These are phyloP conservation scores for Crematogaster levior DNA, from an alignment of 2,888 invertebrate genomes.

Conservation along the genomic window DNA sequence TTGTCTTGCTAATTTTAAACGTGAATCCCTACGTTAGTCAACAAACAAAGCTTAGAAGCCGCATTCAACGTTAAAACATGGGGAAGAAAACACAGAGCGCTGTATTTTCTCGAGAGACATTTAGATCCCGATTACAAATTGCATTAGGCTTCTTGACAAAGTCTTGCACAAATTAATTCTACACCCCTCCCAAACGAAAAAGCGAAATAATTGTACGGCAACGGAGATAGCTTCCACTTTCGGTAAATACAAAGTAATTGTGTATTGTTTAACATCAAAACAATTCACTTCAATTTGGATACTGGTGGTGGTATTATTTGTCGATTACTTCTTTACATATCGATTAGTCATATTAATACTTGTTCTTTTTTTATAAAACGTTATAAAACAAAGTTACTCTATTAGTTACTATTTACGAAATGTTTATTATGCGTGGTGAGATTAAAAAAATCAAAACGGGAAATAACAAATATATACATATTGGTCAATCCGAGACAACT, in stretches of 20 bases:
- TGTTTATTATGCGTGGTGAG: constrained; percentile 39
- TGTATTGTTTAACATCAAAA: constrained; percentile 15
- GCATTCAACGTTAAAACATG: constrained; percentile 30
- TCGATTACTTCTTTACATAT: constrained; percentile 4
- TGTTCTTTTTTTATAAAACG: background rate
- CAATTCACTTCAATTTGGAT: background rate
- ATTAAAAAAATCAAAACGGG: constrained; percentile 35
- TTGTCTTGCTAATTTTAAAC: background rate
- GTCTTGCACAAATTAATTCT: constrained; percentile 13
- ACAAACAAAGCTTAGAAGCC: background rate
- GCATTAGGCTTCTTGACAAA: background rate
- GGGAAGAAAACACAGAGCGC: background rate
- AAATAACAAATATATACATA: constrained; percentile 17
- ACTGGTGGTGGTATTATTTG: background rate
- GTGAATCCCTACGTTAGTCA: background rate
- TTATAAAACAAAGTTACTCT: constrained; percentile 3
- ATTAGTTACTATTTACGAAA: background rate
- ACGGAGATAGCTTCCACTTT: background rate
- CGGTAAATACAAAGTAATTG: background rate
- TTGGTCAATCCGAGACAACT: constrained; percentile 16
- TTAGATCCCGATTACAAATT: background rate
- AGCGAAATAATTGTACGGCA: background rate
- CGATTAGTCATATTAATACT: background rate
- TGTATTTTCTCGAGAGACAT: constrained; percentile 17
- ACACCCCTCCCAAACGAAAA: constrained; percentile 31